Conservation (phyloP, 2,113 vertebrate genomes). For the Daboia siamensis region DNA sequence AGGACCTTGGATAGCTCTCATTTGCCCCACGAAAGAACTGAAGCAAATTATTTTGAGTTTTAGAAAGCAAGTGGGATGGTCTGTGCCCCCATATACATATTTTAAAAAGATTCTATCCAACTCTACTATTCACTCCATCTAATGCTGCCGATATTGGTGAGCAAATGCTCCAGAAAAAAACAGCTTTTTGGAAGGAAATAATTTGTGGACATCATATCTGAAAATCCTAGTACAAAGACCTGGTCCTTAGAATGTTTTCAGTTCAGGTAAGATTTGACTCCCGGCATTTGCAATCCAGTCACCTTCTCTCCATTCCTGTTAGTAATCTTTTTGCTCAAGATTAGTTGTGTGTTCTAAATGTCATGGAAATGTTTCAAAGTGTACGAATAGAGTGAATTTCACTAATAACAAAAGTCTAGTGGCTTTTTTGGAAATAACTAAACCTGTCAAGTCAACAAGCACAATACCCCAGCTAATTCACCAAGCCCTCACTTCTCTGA, state of each 20-base stretch:
- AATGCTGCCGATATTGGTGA: neutral
- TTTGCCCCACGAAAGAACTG: neutral
- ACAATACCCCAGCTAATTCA: conserved; percentile 52
- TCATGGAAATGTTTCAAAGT: neutral
- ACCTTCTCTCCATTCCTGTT: neutral
- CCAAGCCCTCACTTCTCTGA: conserved; percentile 45
- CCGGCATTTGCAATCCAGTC: neutral
- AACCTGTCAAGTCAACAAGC: conserved; percentile 55
- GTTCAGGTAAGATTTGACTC: neutral
- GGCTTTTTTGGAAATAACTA: conserved; percentile 34
- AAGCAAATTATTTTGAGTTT: neutral
- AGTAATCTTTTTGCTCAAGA: neutral
- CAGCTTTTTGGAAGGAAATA: neutral
- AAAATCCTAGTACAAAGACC: neutral
- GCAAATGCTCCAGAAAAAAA: neutral
- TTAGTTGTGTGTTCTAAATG: neutral
- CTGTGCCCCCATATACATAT: neutral
- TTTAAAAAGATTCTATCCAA: neutral
- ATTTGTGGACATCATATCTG: neutral
- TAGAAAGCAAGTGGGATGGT: neutral
- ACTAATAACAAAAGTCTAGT: conserved; percentile 46
- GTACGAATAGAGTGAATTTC: neutral
- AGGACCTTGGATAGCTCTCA: conserved; percentile 10
- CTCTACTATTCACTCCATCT: neutral
- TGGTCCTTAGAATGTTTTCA: neutral